Conservation (phyloP, 2,113 vertebrate genomes). For the Nerophis ophidion region DNA sequence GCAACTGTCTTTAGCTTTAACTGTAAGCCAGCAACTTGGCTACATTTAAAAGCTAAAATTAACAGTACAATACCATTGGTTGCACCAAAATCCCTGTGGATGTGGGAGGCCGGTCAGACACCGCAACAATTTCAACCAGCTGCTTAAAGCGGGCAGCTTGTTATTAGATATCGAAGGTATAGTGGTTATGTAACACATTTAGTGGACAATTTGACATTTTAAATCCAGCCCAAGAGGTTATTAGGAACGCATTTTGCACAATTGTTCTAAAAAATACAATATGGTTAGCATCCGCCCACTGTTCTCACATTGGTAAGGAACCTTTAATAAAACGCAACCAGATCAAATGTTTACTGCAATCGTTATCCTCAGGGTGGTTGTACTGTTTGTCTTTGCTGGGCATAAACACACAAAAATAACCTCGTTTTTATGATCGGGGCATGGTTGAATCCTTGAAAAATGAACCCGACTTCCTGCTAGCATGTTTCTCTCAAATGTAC, state of each 20-base stretch:
- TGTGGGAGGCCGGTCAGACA: background rate
- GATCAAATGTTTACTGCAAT: background rate
- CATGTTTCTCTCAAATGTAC: too few relatives aligned
- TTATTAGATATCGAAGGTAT: background rate
- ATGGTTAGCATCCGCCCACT: too few relatives aligned
- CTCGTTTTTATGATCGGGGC: conserved; percentile 20
- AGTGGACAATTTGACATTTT: background rate
- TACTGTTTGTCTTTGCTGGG: conserved; percentile 24
- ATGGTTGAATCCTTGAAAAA: conserved; percentile 35
- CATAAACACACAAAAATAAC: conserved; percentile 41
- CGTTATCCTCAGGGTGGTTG: background rate
- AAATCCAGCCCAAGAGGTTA: background rate
- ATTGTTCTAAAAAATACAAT: too few relatives aligned
- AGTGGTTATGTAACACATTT: background rate
- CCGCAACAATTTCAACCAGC: conserved; percentile 4
- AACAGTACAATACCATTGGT: background rate
- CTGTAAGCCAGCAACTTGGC: background rate
- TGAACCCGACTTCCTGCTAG: conserved; percentile 5
- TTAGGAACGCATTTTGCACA: too few relatives aligned
- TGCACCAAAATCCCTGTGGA: background rate
- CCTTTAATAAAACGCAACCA: background rate
- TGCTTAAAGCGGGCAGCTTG: background rate
- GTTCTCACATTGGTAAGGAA: too few relatives aligned
- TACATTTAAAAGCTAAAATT: conserved; percentile 12
- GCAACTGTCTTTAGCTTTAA: conserved; percentile 14